Conservation (phyloP, 1,140 invertebrate genomes). For the Pissodes strobi region DNA sequence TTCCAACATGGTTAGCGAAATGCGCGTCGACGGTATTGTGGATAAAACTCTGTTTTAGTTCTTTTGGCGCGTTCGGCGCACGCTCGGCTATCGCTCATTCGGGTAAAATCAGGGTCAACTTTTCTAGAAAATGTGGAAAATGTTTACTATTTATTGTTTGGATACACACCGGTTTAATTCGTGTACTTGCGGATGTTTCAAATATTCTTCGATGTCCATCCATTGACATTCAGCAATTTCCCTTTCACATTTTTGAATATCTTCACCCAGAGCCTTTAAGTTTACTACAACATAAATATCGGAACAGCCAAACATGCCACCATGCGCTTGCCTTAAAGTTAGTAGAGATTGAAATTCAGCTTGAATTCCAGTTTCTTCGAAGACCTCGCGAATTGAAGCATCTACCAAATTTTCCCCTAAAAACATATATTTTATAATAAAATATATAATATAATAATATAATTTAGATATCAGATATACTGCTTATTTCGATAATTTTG, state of each 20-base stretch:
- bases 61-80: too few species aligned
- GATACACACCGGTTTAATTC: slow-evolving; percentile 71
- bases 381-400: slow-evolving; percentile 82
- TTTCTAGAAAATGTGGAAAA: too few species aligned
- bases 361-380: slow-evolving; percentile 85
- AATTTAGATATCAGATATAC: too few species aligned
- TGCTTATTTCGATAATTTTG: too few species aligned
- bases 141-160: too few species aligned
- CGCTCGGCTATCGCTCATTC: too few species aligned
- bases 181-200: slow-evolving; percentile 72
- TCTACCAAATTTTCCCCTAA: slow-evolving; percentile 78
- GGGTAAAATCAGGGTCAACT: too few species aligned
- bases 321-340: slow-evolving; percentile 75
- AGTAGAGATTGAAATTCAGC: slow-evolving; percentile 76
- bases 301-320: slow-evolving; percentile 76
- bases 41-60: too few species aligned
- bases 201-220: slow-evolving; percentile 82
- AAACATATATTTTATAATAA: slow-evolving; percentile 18
- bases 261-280: slow-evolving; percentile 67
- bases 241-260: slow-evolving; percentile 69
- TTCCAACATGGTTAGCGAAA: too few species aligned
- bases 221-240: slow-evolving; percentile 80
- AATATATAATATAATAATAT: too few species aligned
- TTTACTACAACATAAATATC: slow-evolving; percentile 82
- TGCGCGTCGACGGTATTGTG: too few species aligned